These are phyloP conservation scores for Musca domestica DNA, from an alignment of 1,140 invertebrate genomes.

Conservation along the genomic window DNA sequence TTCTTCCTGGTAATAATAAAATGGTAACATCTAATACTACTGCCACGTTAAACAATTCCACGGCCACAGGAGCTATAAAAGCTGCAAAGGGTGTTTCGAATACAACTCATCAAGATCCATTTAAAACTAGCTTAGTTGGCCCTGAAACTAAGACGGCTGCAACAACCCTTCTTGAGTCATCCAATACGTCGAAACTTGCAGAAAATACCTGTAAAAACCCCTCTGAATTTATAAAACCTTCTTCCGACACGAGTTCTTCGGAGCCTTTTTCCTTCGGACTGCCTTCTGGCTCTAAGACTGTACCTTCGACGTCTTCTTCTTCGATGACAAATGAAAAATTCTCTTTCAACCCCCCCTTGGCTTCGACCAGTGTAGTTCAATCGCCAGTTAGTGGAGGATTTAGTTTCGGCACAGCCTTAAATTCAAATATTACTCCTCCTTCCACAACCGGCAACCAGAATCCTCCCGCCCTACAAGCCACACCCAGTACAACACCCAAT, in stretches of 20 bases:
- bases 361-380: too few species aligned
- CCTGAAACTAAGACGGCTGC: neutral
- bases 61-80: neutral
- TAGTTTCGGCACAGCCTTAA: too few species aligned
- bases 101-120: neutral
- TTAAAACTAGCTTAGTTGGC: neutral
- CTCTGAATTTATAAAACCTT: constrained; percentile 27
- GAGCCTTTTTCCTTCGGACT: neutral
- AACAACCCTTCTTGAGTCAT: neutral
- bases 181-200: neutral
- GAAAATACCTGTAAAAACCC: too few species aligned
- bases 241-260: neutral
- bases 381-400: too few species aligned
- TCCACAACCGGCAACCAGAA: too few species aligned
- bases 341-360: too few species aligned
- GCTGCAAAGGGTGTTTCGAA: neutral
- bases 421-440: too few species aligned
- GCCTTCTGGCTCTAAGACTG: neutral
- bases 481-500: too few species aligned
- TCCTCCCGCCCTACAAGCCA: too few species aligned
- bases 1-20: neutral
- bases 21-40: neutral
- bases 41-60: constrained; percentile 23
- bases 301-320: neutral
- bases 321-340: neutral